Percentiles rank a stretch among this genome's conserved stretches.
These are phyloP conservation scores for Probosciger aterrimus DNA, from an alignment of 2,113 vertebrate genomes.

Conservation along the genomic window DNA sequence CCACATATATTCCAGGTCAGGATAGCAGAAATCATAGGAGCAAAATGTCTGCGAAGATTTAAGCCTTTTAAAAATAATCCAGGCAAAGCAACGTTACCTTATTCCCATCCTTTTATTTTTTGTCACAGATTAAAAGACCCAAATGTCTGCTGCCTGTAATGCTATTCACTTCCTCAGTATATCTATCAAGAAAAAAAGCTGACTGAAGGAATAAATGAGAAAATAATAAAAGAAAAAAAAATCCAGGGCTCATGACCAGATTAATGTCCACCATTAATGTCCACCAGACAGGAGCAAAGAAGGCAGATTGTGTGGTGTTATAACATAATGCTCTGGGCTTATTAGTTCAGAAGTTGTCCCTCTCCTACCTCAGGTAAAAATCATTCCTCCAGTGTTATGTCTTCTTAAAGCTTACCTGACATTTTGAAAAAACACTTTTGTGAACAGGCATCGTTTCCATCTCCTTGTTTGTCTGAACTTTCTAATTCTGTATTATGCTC, in stretches of 20 bases:
- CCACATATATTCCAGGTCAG: not conserved
- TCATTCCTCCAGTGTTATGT: not conserved
- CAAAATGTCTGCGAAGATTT: not conserved
- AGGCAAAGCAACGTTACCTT: not conserved
- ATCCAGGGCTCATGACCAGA: not conserved
- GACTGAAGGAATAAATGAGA: not conserved
- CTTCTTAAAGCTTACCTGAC: not conserved
- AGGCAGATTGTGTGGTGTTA: not conserved
- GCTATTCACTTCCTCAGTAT: not conserved
- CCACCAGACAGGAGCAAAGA: not conserved
- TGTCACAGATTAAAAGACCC: not conserved
- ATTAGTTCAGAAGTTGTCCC: not conserved
- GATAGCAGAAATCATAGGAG: not conserved
- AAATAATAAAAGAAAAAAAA: not conserved
- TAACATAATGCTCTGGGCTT: not conserved
- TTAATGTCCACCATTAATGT: not conserved
- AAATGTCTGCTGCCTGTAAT: not conserved
- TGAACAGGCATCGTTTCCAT: not conserved
- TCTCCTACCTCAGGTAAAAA: not conserved
- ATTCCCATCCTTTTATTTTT: not conserved
- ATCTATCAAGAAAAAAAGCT: not conserved
- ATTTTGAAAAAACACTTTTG: not conserved
- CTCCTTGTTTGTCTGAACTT: conserved; percentile 1
- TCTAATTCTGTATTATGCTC: conserved; percentile 7
- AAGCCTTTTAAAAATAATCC: not conserved